These are phyloP conservation scores for Coilia nasus DNA, from an alignment of 2,797 vertebrate species.

Conservation along the genomic window DNA sequence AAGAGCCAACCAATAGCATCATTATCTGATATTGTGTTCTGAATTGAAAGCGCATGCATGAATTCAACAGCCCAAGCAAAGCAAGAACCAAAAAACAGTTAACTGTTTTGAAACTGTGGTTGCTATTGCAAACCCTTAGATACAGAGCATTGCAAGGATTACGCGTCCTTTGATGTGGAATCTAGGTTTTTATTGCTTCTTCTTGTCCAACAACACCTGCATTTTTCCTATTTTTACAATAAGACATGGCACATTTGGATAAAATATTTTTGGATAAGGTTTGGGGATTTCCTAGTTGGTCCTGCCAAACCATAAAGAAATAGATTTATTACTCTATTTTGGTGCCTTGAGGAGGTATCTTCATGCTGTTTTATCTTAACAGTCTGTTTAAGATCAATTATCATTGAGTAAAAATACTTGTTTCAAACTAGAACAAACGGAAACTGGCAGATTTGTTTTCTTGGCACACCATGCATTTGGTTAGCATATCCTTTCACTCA, in stretches of 20 bases:
- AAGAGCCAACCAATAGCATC: too few relatives aligned
- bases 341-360: background rate
- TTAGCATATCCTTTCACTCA: slow-evolving; percentile 1
- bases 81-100: too few relatives aligned
- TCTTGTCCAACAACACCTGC: background rate
- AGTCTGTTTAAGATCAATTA: background rate
- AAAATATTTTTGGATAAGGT: background rate
- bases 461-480: slow-evolving; percentile 1
- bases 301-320: background rate
- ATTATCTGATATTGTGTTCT: too few relatives aligned
- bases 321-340: background rate
- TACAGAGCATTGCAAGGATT: too few relatives aligned
- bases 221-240: background rate
- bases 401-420: background rate
- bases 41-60: too few relatives aligned
- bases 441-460: background rate
- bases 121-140: too few relatives aligned
- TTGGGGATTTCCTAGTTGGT: background rate
- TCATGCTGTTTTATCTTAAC: background rate
- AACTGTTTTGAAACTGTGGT: too few relatives aligned
- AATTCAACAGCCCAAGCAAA: too few relatives aligned
- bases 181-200: background rate
- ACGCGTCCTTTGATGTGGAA: background rate
- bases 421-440: background rate
- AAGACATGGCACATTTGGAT: background rate